phyloP scores from a whole-genome alignment of 2,888 invertebrate genomes.

The Mesorhabditis spiculigera region DNA sequence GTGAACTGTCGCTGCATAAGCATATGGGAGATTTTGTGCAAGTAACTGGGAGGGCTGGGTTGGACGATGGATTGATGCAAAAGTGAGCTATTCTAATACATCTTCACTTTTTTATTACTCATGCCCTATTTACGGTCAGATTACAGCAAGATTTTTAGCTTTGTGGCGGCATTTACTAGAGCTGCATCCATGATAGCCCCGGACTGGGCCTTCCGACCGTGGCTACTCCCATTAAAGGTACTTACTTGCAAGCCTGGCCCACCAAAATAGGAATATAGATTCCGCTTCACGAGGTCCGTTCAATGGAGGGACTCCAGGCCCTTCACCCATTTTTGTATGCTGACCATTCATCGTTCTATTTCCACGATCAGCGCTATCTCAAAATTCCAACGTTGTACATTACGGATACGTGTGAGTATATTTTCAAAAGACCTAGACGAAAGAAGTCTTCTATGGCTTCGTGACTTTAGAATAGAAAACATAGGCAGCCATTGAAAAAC shows the following conservation, averaged over 20 bases:
- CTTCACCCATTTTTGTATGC: slow-evolving; percentile 34
- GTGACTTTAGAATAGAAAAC: background rate
- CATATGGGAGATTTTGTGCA: slow-evolving; percentile 40
- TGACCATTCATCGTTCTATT: slow-evolving; percentile 38
- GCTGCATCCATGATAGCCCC: slow-evolving; percentile 25
- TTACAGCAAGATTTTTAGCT: slow-evolving; percentile 15
- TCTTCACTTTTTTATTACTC: background rate
- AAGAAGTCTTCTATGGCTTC: background rate
- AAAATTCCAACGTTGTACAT: slow-evolving; percentile 35
- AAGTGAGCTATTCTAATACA: slow-evolving; percentile 15
- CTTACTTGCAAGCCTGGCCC: slow-evolving; percentile 21
- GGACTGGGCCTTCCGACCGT: slow-evolving; percentile 37
- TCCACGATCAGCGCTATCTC: slow-evolving; percentile 24
- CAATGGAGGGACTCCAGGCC: slow-evolving; percentile 15
- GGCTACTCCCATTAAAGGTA: slow-evolving; percentile 29
- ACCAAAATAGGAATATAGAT: slow-evolving; percentile 34
- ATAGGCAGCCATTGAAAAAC: background rate
- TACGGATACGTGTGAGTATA: slow-evolving; percentile 31
- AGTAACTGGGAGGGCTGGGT: slow-evolving; percentile 19
- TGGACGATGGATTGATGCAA: slow-evolving; percentile 24
- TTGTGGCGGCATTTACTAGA: slow-evolving; percentile 21
- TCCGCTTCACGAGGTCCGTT: slow-evolving; percentile 7
- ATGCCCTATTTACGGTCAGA: background rate
- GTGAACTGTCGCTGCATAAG: slow-evolving; percentile 23
- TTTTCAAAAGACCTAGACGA: background rate